phyloP scores from a whole-genome alignment of 2,797 vertebrate species.

The Garrulus glandarius region DNA sequence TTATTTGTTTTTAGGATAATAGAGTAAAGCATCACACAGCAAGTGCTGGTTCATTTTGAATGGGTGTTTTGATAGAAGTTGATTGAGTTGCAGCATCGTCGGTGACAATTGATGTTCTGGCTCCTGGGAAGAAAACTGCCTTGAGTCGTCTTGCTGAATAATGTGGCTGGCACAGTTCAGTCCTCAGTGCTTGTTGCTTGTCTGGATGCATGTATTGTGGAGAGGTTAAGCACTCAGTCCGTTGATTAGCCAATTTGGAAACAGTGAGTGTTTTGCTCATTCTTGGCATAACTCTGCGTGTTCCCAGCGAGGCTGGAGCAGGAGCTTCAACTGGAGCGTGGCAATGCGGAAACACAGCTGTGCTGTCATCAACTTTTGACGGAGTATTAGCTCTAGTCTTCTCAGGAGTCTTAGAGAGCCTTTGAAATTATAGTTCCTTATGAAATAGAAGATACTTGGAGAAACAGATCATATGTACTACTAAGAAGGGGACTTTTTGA shows the following conservation, averaged over 20 bases:
- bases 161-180: background rate
- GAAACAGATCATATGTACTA: background rate
- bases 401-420: background rate
- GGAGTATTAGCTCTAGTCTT: background rate
- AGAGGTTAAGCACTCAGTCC: background rate
- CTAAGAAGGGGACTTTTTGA: background rate
- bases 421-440: background rate
- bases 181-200: background rate
- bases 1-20: slow-evolving; percentile 3
- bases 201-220: background rate
- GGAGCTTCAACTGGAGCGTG: background rate
- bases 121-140: background rate
- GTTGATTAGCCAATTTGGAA: slow-evolving; percentile 62
- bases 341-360: background rate
- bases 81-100: background rate
- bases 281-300: background rate
- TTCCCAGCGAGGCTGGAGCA: slow-evolving; percentile 31
- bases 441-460: background rate
- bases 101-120: background rate
- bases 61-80: background rate
- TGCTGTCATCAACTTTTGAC: background rate
- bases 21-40: background rate
- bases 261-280: slow-evolving; percentile 27
- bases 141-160: background rate
- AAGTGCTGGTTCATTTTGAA: background rate